Percentiles rank a stretch among this genome's conserved stretches.
Evolutionary conservation across 2,888 invertebrate genomes (phyloP).

Genomic region (Lumbricus terrestris): DNA sequence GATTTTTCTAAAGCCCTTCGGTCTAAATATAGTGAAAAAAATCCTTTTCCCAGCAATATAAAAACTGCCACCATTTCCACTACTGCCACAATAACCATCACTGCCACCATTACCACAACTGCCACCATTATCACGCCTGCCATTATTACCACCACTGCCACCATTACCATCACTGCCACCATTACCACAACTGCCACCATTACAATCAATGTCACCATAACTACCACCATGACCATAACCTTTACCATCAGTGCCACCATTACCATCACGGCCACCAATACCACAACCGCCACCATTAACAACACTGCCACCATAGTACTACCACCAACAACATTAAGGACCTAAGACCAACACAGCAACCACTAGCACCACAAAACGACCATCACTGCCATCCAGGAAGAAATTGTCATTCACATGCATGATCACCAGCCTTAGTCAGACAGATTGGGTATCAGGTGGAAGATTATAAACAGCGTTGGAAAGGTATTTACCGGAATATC

Average conservation of each 20-base stretch:
- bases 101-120: background rate
- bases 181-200: background rate
- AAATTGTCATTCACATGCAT: background rate
- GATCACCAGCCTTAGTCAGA: background rate
- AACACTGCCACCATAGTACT: too few relatives aligned
- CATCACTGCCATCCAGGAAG: background rate
- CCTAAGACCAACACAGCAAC: background rate
- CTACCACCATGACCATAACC: background rate
- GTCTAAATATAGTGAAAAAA: too few relatives aligned
- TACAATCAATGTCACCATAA: background rate
- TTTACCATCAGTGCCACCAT: background rate
- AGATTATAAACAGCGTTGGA: background rate
- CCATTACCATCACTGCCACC: too few relatives aligned
- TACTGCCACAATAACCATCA: background rate
- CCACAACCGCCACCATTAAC: background rate
- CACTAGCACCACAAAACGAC: background rate
- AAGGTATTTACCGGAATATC: slow-evolving; percentile 31
- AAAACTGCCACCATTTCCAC: too few relatives aligned
- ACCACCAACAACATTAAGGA: background rate
- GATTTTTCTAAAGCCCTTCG: too few relatives aligned
- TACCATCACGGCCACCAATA: background rate
- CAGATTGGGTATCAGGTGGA: background rate
- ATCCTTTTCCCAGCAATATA: too few relatives aligned
- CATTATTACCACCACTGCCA: too few relatives aligned
- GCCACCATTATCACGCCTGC: too few relatives aligned